Conservation (phyloP, 2,797 vertebrate genomes). For the Linurgus olivaceus region DNA sequence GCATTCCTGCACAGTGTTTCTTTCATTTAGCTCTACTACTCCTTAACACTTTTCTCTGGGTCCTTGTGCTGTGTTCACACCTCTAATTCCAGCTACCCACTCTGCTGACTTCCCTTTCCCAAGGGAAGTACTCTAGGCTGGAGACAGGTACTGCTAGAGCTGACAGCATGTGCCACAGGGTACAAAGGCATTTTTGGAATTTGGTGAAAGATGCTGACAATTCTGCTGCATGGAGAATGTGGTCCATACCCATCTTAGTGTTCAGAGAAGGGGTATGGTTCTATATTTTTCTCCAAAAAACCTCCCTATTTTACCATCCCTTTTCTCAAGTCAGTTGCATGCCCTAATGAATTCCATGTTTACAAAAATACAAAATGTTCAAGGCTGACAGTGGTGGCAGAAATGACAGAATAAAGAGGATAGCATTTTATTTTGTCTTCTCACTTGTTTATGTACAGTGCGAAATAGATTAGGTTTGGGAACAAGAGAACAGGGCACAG, state of each 20-base stretch:
- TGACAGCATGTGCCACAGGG: fast-evolving
- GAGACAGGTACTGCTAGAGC: neutral
- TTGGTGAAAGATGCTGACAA: neutral
- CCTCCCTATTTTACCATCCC: neutral
- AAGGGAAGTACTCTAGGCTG: neutral
- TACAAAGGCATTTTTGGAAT: neutral
- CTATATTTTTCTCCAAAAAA: neutral
- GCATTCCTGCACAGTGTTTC: fast-evolving
- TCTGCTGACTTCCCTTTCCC: neutral
- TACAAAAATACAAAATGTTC: slow-evolving; percentile 18
- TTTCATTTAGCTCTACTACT: neutral
- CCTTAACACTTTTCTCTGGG: neutral
- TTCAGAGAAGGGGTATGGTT: neutral
- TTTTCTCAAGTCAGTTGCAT: neutral
- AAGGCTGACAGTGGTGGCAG: neutral
- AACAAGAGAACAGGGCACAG: neutral
- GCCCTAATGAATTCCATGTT: slow-evolving; percentile 13
- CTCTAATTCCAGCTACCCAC: neutral
- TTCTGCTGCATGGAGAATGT: neutral
- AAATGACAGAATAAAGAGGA: slow-evolving; percentile 11
- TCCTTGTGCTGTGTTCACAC: neutral
- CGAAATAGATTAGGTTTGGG: neutral
- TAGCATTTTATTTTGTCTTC: slow-evolving; percentile 16
- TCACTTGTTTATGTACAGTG: neutral
- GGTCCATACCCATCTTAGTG: neutral